Percentiles rank a stretch among this genome's conserved stretches.
Evolutionary conservation across 2,888 invertebrate species (phyloP).

Genomic region (Lithophane socia): DNA sequence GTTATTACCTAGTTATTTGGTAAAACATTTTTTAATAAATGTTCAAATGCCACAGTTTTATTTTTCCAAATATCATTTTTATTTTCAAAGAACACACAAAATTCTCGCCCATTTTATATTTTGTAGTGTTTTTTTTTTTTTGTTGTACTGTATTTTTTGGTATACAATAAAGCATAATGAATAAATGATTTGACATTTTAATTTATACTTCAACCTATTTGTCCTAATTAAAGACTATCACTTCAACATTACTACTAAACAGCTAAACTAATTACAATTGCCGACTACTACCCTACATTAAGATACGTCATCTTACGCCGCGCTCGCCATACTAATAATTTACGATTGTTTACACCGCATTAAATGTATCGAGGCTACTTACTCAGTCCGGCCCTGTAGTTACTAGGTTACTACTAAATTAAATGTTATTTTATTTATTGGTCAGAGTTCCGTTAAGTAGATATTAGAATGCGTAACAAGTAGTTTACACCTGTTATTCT

Average conservation of each 20-base stretch:
- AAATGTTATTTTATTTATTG: constrained; percentile 56
- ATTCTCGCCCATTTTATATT: no score
- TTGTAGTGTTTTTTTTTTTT: no score
- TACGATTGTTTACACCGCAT: constrained; percentile 71
- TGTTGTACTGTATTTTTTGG: no score
- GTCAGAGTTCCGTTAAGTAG: constrained; percentile 28
- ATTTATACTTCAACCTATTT: not conserved
- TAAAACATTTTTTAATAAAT: not conserved
- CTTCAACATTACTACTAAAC: constrained; percentile 12
- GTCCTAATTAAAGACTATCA: not conserved
- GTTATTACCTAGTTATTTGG: no score
- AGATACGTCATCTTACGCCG: constrained; percentile 31
- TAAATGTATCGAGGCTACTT: constrained; percentile 61
- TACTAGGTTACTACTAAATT: constrained; percentile 56
- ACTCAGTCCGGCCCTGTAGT: constrained; percentile 55
- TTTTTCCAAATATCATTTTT: not conserved
- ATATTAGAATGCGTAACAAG: constrained; percentile 28
- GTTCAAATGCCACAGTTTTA: not conserved
- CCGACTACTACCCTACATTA: constrained; percentile 14
- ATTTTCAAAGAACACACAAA: not conserved
- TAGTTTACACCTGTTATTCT: constrained; percentile 17
- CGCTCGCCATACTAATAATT: constrained; percentile 60
- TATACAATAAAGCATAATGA: no score
- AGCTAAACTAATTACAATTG: constrained; percentile 26
- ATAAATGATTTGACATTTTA: not conserved